These are phyloP conservation scores for Tetramorium bicarinatum DNA, from an alignment of 2,888 invertebrate genomes.

Conservation along the genomic window DNA sequence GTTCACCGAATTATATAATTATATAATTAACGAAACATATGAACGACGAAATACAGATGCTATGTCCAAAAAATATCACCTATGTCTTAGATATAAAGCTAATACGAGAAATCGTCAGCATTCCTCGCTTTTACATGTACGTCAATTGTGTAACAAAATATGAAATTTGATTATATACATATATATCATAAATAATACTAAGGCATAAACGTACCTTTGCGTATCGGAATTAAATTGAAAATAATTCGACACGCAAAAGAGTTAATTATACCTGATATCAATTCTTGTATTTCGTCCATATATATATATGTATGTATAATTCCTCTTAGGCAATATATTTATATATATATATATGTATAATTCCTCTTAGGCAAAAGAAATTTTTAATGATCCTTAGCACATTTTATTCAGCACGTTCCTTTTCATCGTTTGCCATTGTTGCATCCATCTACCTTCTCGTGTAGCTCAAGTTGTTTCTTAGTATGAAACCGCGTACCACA, in stretches of 20 bases:
- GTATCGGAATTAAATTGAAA: background rate
- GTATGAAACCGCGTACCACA: slow-evolving; percentile 68
- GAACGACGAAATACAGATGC: background rate
- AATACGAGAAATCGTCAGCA: too few species aligned
- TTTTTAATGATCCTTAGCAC: background rate
- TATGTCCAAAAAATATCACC: background rate
- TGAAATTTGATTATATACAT: slow-evolving; percentile 1
- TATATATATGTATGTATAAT: too few species aligned
- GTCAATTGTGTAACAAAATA: background rate
- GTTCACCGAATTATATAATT: background rate
- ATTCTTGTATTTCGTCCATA: background rate
- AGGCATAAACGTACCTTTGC: background rate
- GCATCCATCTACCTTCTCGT: slow-evolving; percentile 8
- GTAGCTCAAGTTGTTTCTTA: slow-evolving; percentile 62
- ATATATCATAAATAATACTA: background rate
- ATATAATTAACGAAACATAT: background rate
- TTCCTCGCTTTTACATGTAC: background rate
- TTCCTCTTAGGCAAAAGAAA: background rate
- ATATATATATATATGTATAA: background rate
- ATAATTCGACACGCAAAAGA: background rate
- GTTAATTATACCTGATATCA: background rate
- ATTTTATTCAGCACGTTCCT: background rate
- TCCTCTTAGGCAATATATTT: too few species aligned
- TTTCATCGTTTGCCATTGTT: background rate
- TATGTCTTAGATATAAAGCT: background rate